Conservation (phyloP, 2,888 invertebrate genomes). For the Hymenopus coronatus region DNA sequence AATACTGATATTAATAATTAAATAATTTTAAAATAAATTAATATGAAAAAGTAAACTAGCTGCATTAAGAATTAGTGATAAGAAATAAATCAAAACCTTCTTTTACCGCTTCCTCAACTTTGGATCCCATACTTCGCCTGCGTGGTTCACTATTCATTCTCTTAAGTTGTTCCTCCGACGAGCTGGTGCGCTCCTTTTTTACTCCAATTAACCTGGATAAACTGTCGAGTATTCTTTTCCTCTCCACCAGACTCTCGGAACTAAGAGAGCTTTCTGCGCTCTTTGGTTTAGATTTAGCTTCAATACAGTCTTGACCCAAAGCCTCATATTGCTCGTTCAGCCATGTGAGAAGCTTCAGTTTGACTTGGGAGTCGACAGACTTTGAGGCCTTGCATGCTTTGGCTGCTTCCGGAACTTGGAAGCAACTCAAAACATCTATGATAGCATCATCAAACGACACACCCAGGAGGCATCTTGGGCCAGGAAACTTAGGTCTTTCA, state of each 20-base stretch:
- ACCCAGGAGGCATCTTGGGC: not conserved
- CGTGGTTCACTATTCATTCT: too few relatives aligned
- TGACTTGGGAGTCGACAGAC: not conserved
- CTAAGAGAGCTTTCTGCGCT: not conserved
- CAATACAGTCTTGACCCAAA: not conserved
- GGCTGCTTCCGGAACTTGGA: not conserved
- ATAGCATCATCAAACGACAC: not conserved
- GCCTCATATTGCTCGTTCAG: not conserved
- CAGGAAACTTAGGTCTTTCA: not conserved
- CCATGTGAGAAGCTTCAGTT: not conserved
- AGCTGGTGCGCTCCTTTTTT: not conserved
- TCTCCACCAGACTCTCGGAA: not conserved
- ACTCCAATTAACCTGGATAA: not conserved
- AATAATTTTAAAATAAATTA: too few relatives aligned
- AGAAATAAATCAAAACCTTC: not conserved
- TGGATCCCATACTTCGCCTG: too few relatives aligned
- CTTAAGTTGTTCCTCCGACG: too few relatives aligned
- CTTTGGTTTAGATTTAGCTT: not conserved
- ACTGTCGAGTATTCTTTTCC: not conserved
- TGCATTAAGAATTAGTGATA: not conserved
- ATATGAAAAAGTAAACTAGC: not conserved
- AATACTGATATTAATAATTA: too few relatives aligned
- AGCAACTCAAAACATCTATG: not conserved
- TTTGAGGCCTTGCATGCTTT: not conserved
- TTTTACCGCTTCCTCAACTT: not conserved